Evolutionary conservation across 2,113 vertebrate genomes (phyloP).

Genomic region (Ageneiosus marmoratus): DNA sequence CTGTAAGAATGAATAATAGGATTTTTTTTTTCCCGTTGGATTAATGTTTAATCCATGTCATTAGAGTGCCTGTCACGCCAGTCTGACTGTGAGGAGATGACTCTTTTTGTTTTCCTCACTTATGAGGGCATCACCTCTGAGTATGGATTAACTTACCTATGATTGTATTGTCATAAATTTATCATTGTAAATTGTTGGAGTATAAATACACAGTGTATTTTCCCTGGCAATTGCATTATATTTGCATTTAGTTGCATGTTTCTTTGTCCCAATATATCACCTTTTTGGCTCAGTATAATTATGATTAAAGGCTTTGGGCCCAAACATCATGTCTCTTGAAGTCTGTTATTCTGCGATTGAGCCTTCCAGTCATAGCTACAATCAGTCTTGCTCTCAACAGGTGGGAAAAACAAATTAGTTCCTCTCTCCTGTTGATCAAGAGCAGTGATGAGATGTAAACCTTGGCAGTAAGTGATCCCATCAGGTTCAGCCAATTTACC

Average conservation of each 20-base stretch:
- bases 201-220: slow-evolving; percentile 46
- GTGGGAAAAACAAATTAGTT: background rate
- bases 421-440: background rate
- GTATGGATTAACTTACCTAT: slow-evolving; percentile 39
- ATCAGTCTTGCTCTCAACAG: background rate
- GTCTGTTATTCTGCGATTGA: slow-evolving; percentile 9
- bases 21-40: slow-evolving; percentile 8
- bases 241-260: slow-evolving; percentile 57
- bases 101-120: slow-evolving; percentile 41
- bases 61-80: slow-evolving; percentile 24
- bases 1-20: slow-evolving; percentile 7
- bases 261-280: slow-evolving; percentile 50
- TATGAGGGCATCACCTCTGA: slow-evolving; percentile 29
- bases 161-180: slow-evolving; percentile 43
- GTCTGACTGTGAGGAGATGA: slow-evolving; percentile 26
- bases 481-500: background rate
- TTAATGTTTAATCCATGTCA: slow-evolving; percentile 23
- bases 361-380: background rate
- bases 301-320: slow-evolving; percentile 55
- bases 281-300: slow-evolving; percentile 52
- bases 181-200: slow-evolving; percentile 54
- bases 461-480: background rate
- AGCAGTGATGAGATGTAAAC: background rate
- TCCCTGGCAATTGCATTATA: slow-evolving; percentile 50
- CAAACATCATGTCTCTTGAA: slow-evolving; percentile 13